phyloP scores from a whole-genome alignment of 2,888 invertebrate species.

The Oscheius sp. region DNA sequence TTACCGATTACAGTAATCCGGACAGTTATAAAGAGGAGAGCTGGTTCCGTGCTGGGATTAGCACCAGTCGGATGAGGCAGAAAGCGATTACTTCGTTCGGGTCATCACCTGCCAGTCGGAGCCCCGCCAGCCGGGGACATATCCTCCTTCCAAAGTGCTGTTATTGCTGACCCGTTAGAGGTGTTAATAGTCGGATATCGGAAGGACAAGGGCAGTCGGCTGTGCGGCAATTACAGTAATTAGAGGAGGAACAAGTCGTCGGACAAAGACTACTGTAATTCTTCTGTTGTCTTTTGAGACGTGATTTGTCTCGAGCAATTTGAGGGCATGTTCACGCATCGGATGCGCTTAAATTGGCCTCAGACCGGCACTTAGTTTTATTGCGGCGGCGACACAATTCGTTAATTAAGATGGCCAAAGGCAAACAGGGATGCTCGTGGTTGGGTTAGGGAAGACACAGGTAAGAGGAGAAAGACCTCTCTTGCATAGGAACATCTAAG shows the following conservation, averaged over 20 bases:
- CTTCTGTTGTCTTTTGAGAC: constrained; percentile 1
- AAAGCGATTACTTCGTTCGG: constrained; percentile 6
- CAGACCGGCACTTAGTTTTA: constrained; percentile 28
- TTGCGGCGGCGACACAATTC: constrained; percentile 28
- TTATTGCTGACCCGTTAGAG: background rate
- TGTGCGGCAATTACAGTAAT: constrained; percentile 24
- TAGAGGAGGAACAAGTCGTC: constrained; percentile 5
- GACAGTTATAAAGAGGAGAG: constrained; percentile 3
- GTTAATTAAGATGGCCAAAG: constrained; percentile 29
- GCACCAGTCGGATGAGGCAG: constrained; percentile 9
- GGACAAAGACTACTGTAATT: constrained; percentile 21
- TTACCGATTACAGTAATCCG: constrained; percentile 25
- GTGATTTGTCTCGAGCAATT: constrained; percentile 8
- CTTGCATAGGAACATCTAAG: too few species aligned
- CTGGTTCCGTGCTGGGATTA: constrained; percentile 11
- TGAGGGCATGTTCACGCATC: constrained; percentile 16
- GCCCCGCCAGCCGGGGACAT: too few species aligned
- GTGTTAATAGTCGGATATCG: constrained; percentile 7
- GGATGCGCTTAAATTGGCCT: constrained; percentile 30
- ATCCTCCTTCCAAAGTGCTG: too few species aligned
- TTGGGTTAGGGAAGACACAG: background rate
- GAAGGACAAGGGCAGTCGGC: constrained; percentile 2
- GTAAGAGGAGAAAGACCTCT: background rate
- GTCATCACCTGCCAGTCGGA: background rate
- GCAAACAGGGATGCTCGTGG: constrained; percentile 17